Evolutionary conservation across 1,140 invertebrate genomes (phyloP).

Genomic region (Artemia franciscana): DNA sequence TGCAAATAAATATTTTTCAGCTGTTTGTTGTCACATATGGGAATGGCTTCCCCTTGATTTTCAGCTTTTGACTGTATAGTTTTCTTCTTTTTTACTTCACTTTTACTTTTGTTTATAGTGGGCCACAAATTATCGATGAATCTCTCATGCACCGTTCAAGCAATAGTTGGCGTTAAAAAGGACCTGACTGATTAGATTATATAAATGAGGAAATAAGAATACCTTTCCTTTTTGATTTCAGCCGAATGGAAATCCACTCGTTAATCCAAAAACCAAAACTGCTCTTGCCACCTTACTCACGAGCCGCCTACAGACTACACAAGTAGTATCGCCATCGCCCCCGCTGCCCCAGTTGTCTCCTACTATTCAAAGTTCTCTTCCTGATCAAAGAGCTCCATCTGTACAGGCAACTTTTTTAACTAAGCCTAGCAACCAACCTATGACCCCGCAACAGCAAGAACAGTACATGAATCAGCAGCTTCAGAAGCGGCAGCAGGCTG

Average conservation of each 20-base stretch:
- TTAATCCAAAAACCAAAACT: conserved; percentile 80
- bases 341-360: not conserved
- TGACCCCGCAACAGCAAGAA: conserved; percentile 9
- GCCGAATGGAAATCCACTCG: conserved; percentile 14
- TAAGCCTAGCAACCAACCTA: conserved; percentile 14
- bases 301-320: conserved; percentile 41
- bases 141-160: too few relatives aligned
- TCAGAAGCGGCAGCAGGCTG: conserved; percentile 13
- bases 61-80: too few relatives aligned
- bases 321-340: conserved; percentile 17
- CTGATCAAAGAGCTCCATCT: conserved; percentile 15
- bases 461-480: conserved; percentile 11
- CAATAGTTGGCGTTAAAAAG: too few relatives aligned
- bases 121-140: too few relatives aligned
- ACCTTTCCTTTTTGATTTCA: too few relatives aligned
- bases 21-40: too few relatives aligned
- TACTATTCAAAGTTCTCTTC: conserved; percentile 17
- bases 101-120: too few relatives aligned
- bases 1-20: too few relatives aligned
- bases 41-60: too few relatives aligned
- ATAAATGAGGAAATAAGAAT: too few relatives aligned
- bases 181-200: too few relatives aligned
- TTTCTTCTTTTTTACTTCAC: too few relatives aligned
- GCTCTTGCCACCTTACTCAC: conserved; percentile 82
- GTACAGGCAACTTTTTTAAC: conserved; percentile 10